Evolutionary conservation across 2,113 vertebrate genomes (phyloP).

Genomic region (Rhinoderma darwinii): DNA sequence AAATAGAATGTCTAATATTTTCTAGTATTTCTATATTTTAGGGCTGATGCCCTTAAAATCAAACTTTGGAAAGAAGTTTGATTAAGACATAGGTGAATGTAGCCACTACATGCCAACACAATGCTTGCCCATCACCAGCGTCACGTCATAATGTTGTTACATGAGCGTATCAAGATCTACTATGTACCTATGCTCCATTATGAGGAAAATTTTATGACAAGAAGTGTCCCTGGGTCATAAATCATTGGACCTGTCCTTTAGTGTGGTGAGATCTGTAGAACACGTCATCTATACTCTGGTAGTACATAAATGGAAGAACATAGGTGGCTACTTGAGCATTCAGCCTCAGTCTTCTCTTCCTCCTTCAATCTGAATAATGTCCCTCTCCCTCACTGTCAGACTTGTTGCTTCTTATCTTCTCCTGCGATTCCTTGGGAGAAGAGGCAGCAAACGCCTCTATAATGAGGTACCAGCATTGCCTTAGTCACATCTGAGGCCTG

Average conservation of each 20-base stretch:
- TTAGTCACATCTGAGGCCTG: slow-evolving; percentile 43
- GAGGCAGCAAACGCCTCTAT: slow-evolving; percentile 22
- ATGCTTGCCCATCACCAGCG: too few relatives aligned
- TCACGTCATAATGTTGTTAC: too few relatives aligned
- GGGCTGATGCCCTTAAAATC: too few relatives aligned
- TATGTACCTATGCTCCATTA: neutral
- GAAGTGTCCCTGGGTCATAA: neutral
- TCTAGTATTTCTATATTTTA: too few relatives aligned
- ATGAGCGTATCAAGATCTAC: too few relatives aligned
- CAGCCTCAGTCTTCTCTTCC: slow-evolving; percentile 1
- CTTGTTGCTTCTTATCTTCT: slow-evolving; percentile 50
- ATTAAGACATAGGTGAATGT: too few relatives aligned
- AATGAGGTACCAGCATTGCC: slow-evolving; percentile 41
- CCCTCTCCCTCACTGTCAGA: slow-evolving; percentile 12
- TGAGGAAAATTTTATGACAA: neutral
- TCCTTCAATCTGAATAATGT: slow-evolving; percentile 23
- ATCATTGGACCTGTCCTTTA: neutral
- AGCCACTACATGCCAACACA: too few relatives aligned
- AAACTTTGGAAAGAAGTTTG: too few relatives aligned
- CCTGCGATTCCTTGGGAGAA: slow-evolving; percentile 33
- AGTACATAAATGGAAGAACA: too few relatives aligned
- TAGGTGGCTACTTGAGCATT: slow-evolving; percentile 37
- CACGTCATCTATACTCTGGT: neutral
- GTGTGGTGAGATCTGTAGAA: neutral
- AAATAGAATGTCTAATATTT: too few relatives aligned